phyloP scores from a whole-genome alignment of 2,797 vertebrate species.

The Chiloscyllium punctatum region DNA sequence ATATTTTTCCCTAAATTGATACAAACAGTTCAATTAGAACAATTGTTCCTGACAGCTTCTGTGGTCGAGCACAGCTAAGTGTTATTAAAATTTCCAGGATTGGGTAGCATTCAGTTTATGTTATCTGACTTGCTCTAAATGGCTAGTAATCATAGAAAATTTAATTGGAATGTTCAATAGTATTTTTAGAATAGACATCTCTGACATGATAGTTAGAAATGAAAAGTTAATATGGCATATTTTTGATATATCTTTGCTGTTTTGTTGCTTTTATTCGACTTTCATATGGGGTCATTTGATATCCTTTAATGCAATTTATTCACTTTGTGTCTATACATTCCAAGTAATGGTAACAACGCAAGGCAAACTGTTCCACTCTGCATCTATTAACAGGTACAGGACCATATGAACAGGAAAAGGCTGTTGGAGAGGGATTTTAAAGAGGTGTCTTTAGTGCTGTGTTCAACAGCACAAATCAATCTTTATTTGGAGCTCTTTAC shows the following conservation, averaged over 20 bases:
- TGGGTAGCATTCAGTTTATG: neutral
- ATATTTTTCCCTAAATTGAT: slow-evolving; percentile 3
- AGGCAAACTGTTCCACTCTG: neutral
- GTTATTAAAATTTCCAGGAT: slow-evolving; percentile 7
- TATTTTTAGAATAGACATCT: neutral
- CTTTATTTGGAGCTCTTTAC: no score
- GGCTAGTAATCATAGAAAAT: slow-evolving; percentile 11
- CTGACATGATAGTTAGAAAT: neutral
- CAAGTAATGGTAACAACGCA: neutral
- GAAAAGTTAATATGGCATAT: neutral
- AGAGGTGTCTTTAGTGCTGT: no score
- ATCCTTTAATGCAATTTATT: neutral
- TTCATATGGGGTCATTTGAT: neutral
- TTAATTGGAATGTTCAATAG: slow-evolving; percentile 13
- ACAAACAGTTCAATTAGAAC: neutral
- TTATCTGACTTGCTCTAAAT: slow-evolving; percentile 17
- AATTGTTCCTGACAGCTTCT: neutral
- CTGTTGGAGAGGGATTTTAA: neutral
- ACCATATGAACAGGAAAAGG: neutral
- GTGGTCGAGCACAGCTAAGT: neutral
- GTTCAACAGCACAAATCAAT: no score
- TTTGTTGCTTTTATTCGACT: neutral
- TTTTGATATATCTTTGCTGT: neutral
- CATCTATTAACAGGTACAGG: neutral
- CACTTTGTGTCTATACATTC: neutral